phyloP scores from a whole-genome alignment of 2,797 vertebrate genomes.

The Sitta carolinensis region DNA sequence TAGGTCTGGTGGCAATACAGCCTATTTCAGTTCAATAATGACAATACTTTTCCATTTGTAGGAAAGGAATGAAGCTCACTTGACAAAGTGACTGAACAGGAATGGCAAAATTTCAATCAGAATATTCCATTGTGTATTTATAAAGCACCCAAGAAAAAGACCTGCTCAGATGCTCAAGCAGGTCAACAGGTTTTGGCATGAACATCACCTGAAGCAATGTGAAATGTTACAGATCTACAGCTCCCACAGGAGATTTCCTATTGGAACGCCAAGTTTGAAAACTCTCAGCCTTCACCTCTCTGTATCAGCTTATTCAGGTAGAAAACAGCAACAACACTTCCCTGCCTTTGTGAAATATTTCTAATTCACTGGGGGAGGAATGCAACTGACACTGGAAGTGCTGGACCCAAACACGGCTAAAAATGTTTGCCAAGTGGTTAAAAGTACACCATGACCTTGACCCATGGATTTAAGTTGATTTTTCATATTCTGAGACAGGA shows the following conservation, averaged over 20 bases:
- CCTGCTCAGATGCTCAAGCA: background rate
- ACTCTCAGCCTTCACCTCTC: background rate
- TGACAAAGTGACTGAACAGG: background rate
- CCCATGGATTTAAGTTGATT: background rate
- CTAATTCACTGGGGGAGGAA: background rate
- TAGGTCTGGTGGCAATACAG: background rate
- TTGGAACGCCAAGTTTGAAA: background rate
- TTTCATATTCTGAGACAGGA: background rate
- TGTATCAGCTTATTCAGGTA: background rate
- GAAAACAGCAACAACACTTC: background rate
- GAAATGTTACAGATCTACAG: background rate
- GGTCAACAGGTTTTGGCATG: background rate
- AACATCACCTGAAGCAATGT: background rate
- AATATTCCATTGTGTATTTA: background rate
- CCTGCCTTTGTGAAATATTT: background rate
- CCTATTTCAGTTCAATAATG: background rate
- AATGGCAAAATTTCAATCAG: background rate
- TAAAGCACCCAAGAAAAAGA: background rate
- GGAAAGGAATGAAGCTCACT: background rate
- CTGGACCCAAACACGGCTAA: background rate
- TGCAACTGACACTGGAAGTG: background rate
- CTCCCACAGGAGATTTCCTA: background rate
- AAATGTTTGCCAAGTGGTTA: background rate
- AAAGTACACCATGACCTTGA: background rate
- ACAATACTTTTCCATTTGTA: background rate